phyloP scores from a whole-genome alignment of 2,113 vertebrate genomes.

The Nettapus auritus region DNA sequence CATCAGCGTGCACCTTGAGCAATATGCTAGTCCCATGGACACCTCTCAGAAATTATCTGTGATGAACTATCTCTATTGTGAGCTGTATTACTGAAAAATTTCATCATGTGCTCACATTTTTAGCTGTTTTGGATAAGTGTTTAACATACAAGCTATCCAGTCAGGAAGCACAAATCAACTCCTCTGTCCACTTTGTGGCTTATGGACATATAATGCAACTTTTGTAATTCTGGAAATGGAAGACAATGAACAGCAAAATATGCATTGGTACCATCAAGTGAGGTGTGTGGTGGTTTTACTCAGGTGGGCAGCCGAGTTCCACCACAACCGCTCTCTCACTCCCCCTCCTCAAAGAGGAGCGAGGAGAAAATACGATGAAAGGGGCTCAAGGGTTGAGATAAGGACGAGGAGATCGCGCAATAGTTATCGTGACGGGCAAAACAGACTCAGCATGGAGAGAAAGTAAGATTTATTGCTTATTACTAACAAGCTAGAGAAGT shows the following conservation, averaged over 20 bases:
- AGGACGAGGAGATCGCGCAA: too few relatives aligned
- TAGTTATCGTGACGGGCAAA: too few relatives aligned
- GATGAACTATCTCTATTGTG: background rate
- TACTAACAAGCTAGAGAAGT: too few relatives aligned
- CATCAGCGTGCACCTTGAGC: background rate
- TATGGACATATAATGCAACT: background rate
- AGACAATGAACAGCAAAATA: background rate
- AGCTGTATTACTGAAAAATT: background rate
- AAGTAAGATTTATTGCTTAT: too few relatives aligned
- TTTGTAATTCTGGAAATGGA: accelerated
- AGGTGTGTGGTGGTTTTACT: too few relatives aligned
- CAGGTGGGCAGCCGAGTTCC: too few relatives aligned
- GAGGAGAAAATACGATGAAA: too few relatives aligned
- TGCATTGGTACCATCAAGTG: background rate
- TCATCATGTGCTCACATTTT: background rate
- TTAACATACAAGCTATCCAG: background rate
- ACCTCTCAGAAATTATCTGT: background rate
- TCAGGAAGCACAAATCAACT: background rate
- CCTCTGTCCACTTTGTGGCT: background rate
- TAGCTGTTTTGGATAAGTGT: background rate
- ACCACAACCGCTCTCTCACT: too few relatives aligned
- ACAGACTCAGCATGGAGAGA: too few relatives aligned
- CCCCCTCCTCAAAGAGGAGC: too few relatives aligned
- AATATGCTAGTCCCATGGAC: accelerated
- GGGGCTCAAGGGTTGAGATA: too few relatives aligned